Percentiles rank a stretch among this genome's conserved stretches.
These are phyloP conservation scores for Sussaba pulchella DNA, from an alignment of 2,888 invertebrate species.

Conservation along the genomic window DNA sequence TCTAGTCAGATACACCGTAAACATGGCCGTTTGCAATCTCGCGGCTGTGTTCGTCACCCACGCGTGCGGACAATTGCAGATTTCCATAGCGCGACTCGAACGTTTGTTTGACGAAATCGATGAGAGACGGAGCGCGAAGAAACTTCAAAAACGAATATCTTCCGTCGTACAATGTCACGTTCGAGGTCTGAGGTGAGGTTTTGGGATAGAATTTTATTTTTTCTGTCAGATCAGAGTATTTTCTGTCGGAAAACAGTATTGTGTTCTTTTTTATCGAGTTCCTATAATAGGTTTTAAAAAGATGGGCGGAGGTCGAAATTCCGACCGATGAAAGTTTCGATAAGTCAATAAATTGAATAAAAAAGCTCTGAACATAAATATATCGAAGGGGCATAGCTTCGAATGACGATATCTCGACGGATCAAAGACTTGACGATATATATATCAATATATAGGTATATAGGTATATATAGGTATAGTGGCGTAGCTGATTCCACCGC, in stretches of 20 bases:
- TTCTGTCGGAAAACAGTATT: background rate
- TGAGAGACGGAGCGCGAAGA: background rate
- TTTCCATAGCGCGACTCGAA: slow-evolving; percentile 63
- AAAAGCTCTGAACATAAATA: too few species aligned
- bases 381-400: too few species aligned
- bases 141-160: slow-evolving; percentile 27
- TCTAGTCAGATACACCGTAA: slow-evolving; percentile 62
- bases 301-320: too few species aligned
- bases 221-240: too few species aligned
- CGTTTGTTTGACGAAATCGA: slow-evolving; percentile 21
- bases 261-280: background rate
- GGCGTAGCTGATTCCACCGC: too few species aligned
- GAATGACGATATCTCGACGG: too few species aligned
- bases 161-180: slow-evolving; percentile 49
- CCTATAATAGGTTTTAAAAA: too few species aligned
- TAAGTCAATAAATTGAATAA: too few species aligned
- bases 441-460: too few species aligned
- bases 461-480: too few species aligned
- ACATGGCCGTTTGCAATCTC: slow-evolving; percentile 67
- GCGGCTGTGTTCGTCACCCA: slow-evolving; percentile 62
- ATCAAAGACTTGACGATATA: too few species aligned
- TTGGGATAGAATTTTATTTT: background rate
- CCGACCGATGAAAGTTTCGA: too few species aligned
- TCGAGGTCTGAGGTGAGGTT: slow-evolving; percentile 55
- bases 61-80: slow-evolving; percentile 67